Conservation (phyloP, 1,140 invertebrate genomes). For the Drosophila ficusphila region DNA sequence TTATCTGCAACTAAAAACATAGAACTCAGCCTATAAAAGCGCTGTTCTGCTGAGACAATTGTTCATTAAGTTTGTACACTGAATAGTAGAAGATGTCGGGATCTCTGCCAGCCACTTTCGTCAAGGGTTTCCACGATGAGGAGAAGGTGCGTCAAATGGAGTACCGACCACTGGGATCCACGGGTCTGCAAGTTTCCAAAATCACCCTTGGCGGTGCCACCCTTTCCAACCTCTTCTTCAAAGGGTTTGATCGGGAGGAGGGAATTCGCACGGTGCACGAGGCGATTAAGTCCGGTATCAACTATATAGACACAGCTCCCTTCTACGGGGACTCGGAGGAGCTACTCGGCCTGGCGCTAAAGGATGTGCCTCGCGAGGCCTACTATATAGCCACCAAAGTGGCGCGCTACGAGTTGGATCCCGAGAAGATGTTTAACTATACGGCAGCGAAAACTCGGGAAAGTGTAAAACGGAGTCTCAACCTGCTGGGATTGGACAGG, state of each 20-base stretch:
- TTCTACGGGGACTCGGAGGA: conserved; percentile 94
- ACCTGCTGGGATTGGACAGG: conserved; percentile 90
- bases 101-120: conserved; percentile 85
- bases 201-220: conserved; percentile 85
- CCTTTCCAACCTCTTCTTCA: conserved; percentile 35
- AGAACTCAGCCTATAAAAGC: conserved; percentile 19
- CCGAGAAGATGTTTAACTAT: conserved; percentile 94
- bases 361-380: conserved; percentile 90
- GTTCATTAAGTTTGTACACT: background rate
- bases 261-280: conserved; percentile 89
- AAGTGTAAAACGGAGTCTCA: conserved; percentile 91
- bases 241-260: conserved; percentile 85
- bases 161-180: conserved; percentile 86
- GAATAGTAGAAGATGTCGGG: conserved; percentile 34
- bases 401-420: conserved; percentile 91
- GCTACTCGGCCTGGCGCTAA: conserved; percentile 92
- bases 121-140: conserved; percentile 87
- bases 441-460: conserved; percentile 89
- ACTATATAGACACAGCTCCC: conserved; percentile 96
- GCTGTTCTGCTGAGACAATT: no score
- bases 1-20: background rate
- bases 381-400: conserved; percentile 98
- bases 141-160: conserved; percentile 86
- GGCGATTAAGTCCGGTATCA: conserved; percentile 92
- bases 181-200: conserved; percentile 86